Evolutionary conservation across 2,888 invertebrate species (phyloP), one percentile per base, ranked within the genome.

Genomic region (Conomelus anceps): DNA sequence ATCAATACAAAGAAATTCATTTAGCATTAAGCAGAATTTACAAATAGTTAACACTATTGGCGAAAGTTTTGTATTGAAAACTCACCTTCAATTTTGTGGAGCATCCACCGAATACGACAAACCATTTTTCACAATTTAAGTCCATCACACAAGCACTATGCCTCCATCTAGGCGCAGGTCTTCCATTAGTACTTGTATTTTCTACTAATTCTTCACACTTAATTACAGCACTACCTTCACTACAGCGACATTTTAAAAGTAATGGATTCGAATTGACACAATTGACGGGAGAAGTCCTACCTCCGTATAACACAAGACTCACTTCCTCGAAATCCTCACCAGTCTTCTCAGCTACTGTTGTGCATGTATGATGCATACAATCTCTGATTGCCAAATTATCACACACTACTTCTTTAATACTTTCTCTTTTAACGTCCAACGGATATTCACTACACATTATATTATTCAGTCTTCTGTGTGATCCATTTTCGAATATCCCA

Each of bases 21-120:
- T n/a, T n/a, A n/a, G n/a, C n/a, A n/a, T n/a, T n/a, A n/a, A n/a
- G n/a, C n/a, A n/a, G n/a, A n/a, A n/a, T n/a, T n/a, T n/a, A n/a
- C n/a, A n/a, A n/a, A n/a, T n/a, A n/a, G n/a, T n/a, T n/a, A n/a
- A n/a, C n/a, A n/a, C n/a, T n/a, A n/a, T n/a, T n/a, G n/a, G n/a
- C n/a, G n/a, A 26, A 11, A 26, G 26, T 4, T 7, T 26, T 26
- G 11, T 26, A 26, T 26, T 11, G 11, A 26, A 26, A 7, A 24
- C 88, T 87, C 34, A 92, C 92, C 90, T 92, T 89, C 3, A 92
- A 90, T 22, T 91, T 90, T 89, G 91, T 90, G 22, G 92, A 92
- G 88, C 93, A 91, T 0, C 94, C 94, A 88, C 93, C 93, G 92
- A 92, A 93, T 23, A 93, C 89, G 23, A 93, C 89, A 84, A 93